Evolutionary conservation across 2,113 vertebrate species (phyloP).

Genomic region (Psilopsiagon aymara): DNA sequence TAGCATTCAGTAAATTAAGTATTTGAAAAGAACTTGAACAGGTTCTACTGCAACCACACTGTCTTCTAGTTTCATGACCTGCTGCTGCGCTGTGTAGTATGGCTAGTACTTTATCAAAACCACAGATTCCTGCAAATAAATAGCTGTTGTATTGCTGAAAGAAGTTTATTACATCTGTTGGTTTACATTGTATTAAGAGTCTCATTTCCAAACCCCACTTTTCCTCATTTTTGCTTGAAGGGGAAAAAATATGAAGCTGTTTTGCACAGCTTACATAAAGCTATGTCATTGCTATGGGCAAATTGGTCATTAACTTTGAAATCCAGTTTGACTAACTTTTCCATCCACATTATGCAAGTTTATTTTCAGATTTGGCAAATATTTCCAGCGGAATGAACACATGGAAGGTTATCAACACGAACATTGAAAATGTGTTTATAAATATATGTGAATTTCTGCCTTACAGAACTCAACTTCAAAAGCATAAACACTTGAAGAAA

Average conservation of each 20-base stretch:
- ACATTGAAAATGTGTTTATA: neutral
- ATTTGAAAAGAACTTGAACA: neutral
- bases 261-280: neutral
- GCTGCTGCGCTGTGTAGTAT: neutral
- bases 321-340: neutral
- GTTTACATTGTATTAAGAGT: neutral
- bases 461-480: neutral
- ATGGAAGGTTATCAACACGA: neutral
- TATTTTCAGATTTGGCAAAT: neutral
- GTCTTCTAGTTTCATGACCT: neutral
- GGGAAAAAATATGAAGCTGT: rapidly evolving
- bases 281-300: neutral
- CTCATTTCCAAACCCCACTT: neutral
- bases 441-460: neutral
- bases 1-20: neutral
- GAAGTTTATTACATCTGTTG: neutral
- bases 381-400: neutral
- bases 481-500: neutral
- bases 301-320: neutral
- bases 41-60: neutral
- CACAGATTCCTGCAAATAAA: neutral
- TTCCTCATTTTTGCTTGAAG: neutral
- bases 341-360: neutral
- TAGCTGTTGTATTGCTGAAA: neutral
- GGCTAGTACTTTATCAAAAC: neutral